Base-by-base conservation (phyloP, 2,888 invertebrate species). In the Atethmia centrago region DNA sequence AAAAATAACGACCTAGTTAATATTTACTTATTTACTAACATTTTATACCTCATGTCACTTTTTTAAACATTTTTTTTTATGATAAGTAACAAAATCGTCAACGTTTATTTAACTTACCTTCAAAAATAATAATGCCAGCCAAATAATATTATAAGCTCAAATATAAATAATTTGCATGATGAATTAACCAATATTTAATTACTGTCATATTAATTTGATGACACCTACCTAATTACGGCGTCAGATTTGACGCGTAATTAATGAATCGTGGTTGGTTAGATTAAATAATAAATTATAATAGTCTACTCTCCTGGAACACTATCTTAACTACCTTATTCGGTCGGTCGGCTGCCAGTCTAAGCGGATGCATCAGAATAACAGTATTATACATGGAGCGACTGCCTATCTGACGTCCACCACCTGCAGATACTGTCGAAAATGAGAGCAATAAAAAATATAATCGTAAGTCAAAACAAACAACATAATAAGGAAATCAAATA, bases 201-300 rank as follows among this genome's bases (percentile, higher is more conserved):
- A 64, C 21, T 45, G 64, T 58, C 70, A 36, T 45, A 58, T 62
- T 69, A 82, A 77, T 70, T 42, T 47, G 61, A 82, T 56, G 51
- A 67, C 49, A 64, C 14, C 36, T 64, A 59, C 19, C 21, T 78
- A 63, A 79, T 71, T 71, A 78, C 36, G 42, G 36, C 58, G 25
- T 64, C 53, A 77, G 56, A 64, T 79, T 70, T 45, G 25, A 53
- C 70, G 47, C 36, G 14, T 70, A 63, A 77, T 79, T 63, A 71
- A 71, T 77, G 7, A 63, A 66, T 36, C 28, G 58, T 56, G 70
- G 51, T 70, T 66, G 40, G 64, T 53, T 53, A 36, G 21, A 31
- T 10, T 10, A 25, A 64, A 81, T 77, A 61, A 55, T 65, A 51
- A 4, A 36, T n/a, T 14, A 59, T 42, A 10, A 59, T 49, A 28